Percentiles rank a stretch among this genome's conserved stretches.
These are phyloP conservation scores for Synchiropus splendidus DNA, from an alignment of 2,113 vertebrate species.

Conservation along the genomic window DNA sequence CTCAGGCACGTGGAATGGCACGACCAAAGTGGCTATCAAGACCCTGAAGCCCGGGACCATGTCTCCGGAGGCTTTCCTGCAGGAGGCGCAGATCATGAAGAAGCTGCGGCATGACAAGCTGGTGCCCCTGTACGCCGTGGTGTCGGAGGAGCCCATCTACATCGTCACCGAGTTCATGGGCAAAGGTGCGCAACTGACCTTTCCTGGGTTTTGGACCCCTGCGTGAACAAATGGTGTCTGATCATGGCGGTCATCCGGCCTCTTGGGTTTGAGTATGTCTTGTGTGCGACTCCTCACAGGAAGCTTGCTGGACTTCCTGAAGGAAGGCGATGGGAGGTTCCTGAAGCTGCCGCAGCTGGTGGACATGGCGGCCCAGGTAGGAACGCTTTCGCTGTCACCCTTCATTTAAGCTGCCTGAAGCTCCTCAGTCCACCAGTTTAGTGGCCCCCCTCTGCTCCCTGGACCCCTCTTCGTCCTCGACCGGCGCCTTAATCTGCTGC, in stretches of 20 bases:
- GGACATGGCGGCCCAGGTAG: constrained; percentile 97
- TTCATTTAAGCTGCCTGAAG: constrained; percentile 39
- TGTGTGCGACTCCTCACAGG: constrained; percentile 58
- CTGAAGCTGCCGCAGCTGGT: constrained; percentile 95
- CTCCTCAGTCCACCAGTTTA: constrained; percentile 48
- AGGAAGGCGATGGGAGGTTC: constrained; percentile 92
- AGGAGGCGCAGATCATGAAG: constrained; percentile 99
- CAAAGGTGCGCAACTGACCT: constrained; percentile 74
- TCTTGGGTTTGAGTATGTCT: not conserved
- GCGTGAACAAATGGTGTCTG: not conserved
- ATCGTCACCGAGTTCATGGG: constrained; percentile 96
- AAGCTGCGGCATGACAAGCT: constrained; percentile 93
- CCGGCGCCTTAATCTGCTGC: too few relatives aligned
- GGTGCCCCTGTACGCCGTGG: constrained; percentile 90
- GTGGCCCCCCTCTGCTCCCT: constrained; percentile 41
- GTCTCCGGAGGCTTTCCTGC: constrained; percentile 96
- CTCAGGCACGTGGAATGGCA: constrained; percentile 95
- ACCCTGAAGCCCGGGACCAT: constrained; percentile 96
- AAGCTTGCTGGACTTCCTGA: constrained; percentile 93
- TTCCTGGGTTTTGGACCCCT: not conserved
- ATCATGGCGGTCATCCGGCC: not conserved
- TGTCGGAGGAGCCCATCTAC: constrained; percentile 96
- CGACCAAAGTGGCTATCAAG: constrained; percentile 97
- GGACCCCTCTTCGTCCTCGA: too few relatives aligned
- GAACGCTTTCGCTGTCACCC: constrained; percentile 9